Evolutionary conservation across 2,113 vertebrate genomes (phyloP), one percentile per base, ranked within the genome.

Genomic region (Campylomormyrus numenius): DNA sequence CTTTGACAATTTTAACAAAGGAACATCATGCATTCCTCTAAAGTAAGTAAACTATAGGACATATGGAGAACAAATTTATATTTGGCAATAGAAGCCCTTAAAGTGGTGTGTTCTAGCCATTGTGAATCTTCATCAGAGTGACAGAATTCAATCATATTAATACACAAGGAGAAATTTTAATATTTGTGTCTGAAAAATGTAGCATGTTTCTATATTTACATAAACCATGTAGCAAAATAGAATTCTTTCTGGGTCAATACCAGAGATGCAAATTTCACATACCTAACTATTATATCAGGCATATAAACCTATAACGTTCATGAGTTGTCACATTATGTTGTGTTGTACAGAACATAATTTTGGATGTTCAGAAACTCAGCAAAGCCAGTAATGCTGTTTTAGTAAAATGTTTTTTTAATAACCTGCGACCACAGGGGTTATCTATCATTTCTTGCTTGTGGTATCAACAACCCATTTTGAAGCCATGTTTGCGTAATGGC

Each of bases 391-490:
- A 88, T 88, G 87, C 53, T n/a, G 27, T 62, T 88, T 66, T 62
- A 88, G 58, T 88, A 17, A 88, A 58, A 10, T 19, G 2, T 31
- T 62, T 66, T 58, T 88, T 88, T 87, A 27, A 88, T 62, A 88
- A 53, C 17, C 53, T 58, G 87, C 35, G 21, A 13, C 39, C 53
- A 35, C 52, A 50, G 53, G 17, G 31, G 17, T 35, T 53, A 88
- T 89, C 70, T 58, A 89, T 52, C 49, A 39, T 48, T 84, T 85
- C 50, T 89, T 50, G 35, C 42, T 24, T 88, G 77, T 58, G 52
- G 89, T 85, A 52, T 89, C 89, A 85, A 21, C 27, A 45, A 39
- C 74, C 35, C 89, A 58, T 89, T 89, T 58, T 58, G 52, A 42
- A 24, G 21, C 77, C 52, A 56, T 89, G 85, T 70, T 88, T 85